Conservation (phyloP, 2,113 vertebrate genomes). For the Piaya cayana region DNA sequence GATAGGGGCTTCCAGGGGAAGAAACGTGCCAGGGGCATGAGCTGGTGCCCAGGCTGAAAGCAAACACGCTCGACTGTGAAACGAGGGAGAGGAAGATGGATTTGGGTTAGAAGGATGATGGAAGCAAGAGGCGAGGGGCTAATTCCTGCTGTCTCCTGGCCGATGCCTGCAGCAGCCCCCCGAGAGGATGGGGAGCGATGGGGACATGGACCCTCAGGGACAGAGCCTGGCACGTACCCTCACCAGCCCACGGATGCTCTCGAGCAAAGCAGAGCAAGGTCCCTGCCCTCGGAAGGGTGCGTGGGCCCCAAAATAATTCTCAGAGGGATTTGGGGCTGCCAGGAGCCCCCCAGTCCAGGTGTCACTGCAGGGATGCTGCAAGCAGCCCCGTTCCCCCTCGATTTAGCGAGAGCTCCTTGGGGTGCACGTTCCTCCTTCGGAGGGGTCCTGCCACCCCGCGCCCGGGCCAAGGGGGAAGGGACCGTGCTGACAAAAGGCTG, state of each 20-base stretch:
- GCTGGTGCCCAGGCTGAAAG: background rate
- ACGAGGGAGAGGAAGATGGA: background rate
- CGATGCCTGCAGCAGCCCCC: background rate
- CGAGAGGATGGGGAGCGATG: background rate
- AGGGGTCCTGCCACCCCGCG: background rate
- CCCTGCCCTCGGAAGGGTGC: too few species aligned
- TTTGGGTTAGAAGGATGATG: background rate
- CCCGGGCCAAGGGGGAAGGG: background rate
- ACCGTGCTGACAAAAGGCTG: conserved; percentile 8
- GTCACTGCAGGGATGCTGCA: accelerated
- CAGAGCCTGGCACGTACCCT: too few species aligned
- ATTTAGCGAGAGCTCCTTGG: background rate
- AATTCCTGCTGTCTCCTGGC: background rate
- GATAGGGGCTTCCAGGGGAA: background rate
- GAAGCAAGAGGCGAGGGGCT: accelerated
- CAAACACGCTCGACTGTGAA: accelerated
- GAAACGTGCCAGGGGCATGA: accelerated
- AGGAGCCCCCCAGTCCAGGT: too few species aligned
- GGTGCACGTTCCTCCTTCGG: accelerated
- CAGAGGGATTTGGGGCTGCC: background rate
- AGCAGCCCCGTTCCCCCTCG: accelerated
- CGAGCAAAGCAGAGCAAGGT: background rate
- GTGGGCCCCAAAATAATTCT: accelerated
- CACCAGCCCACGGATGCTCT: too few species aligned
- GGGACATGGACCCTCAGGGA: background rate